Conservation (phyloP, 2,888 invertebrate genomes). For the Andrena camellia region DNA sequence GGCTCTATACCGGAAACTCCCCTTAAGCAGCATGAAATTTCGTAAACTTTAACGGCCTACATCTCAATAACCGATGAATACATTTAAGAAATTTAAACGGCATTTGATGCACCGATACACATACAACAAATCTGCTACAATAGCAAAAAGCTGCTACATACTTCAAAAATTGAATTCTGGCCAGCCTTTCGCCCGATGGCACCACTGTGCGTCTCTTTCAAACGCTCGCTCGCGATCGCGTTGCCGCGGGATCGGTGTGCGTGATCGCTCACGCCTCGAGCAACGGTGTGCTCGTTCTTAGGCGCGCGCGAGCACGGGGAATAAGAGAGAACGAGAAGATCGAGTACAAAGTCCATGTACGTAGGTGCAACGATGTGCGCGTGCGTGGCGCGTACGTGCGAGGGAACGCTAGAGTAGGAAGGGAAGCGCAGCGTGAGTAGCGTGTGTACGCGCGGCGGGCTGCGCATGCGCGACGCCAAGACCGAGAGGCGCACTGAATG, state of each 20-base stretch:
- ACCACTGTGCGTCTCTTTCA: constrained; percentile 32
- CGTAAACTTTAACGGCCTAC: too few species aligned
- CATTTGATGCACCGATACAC: too few species aligned
- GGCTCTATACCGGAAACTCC: too few species aligned
- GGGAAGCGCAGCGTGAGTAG: constrained; percentile 81
- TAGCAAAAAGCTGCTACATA: too few species aligned
- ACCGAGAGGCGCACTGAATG: constrained; percentile 81
- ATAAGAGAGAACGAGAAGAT: neutral
- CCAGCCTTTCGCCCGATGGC: too few species aligned
- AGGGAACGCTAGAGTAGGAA: constrained; percentile 63
- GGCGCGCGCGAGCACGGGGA: neutral
- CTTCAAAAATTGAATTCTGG: too few species aligned
- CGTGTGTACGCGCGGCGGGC: constrained; percentile 82
- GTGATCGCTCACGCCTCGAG: constrained; percentile 30
- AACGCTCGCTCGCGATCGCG: constrained; percentile 46
- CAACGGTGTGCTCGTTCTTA: constrained; percentile 25
- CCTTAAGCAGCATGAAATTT: too few species aligned
- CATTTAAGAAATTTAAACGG: too few species aligned
- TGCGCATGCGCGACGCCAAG: constrained; percentile 79
- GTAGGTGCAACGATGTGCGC: constrained; percentile 38
- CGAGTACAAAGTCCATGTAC: constrained; percentile 62
- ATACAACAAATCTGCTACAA: too few species aligned
- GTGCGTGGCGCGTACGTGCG: constrained; percentile 49
- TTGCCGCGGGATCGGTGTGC: constrained; percentile 25
- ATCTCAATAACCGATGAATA: too few species aligned